Percentiles rank a stretch among this genome's conserved stretches.
Evolutionary conservation across 2,113 vertebrate species (phyloP).

Genomic region (Corydoras sp.): DNA sequence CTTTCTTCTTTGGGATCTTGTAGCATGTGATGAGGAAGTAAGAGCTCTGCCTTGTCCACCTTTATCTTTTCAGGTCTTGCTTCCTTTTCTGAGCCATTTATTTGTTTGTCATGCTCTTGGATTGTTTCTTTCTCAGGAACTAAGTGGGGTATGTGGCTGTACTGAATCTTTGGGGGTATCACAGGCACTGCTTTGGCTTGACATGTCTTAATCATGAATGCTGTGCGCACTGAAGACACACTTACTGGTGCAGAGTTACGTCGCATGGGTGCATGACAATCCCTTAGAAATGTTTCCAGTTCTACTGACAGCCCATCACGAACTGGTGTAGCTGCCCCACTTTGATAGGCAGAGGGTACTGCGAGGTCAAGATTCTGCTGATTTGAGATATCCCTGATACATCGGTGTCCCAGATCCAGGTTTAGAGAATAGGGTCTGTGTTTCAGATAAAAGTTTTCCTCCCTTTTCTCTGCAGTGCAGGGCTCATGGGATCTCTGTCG

Average conservation of each 20-base stretch:
- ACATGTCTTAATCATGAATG: constrained; percentile 94
- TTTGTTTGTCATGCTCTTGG: neutral
- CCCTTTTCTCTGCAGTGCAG: constrained; percentile 48
- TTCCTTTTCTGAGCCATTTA: constrained; percentile 25
- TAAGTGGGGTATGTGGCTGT: constrained; percentile 86
- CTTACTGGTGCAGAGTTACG: constrained; percentile 92
- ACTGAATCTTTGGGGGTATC: constrained; percentile 88
- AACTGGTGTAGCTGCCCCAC: constrained; percentile 40
- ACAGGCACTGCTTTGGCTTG: constrained; percentile 91
- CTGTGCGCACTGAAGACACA: constrained; percentile 85
- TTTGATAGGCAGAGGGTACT: neutral
- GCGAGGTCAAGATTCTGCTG: constrained; percentile 51
- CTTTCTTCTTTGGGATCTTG: constrained; percentile 72
- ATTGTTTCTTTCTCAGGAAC: constrained; percentile 44
- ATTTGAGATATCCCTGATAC: constrained; percentile 66
- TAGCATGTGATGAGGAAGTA: constrained; percentile 55
- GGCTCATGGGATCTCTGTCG: constrained; percentile 63
- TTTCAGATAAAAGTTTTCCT: constrained; percentile 50
- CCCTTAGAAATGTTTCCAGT: constrained; percentile 64
- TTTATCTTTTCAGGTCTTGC: constrained; percentile 30
- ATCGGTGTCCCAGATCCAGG: constrained; percentile 60
- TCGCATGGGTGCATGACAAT: constrained; percentile 66
- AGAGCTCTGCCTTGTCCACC: constrained; percentile 45
- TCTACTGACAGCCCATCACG: constrained; percentile 53
- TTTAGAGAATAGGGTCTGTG: constrained; percentile 68